phyloP scores from a whole-genome alignment of 2,113 vertebrate genomes.

The Corydoras sp. region DNA sequence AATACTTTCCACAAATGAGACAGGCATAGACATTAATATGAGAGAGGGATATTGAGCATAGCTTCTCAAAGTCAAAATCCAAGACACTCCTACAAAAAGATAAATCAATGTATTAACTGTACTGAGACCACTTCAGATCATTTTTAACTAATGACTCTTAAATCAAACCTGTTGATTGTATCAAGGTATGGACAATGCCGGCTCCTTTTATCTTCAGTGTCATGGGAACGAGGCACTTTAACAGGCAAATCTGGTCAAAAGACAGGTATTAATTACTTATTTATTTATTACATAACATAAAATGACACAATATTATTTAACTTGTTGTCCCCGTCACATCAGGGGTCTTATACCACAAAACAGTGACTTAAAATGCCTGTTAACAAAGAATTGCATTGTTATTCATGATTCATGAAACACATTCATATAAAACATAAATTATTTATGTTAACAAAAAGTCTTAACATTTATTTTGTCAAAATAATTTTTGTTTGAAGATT shows the following conservation, averaged over 20 bases:
- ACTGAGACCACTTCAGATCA: too few relatives aligned
- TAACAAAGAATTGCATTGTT: too few relatives aligned
- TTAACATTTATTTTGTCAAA: too few relatives aligned
- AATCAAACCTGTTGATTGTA: constrained; percentile 83
- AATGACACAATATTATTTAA: neutral
- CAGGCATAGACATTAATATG: constrained; percentile 96
- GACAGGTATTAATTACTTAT: too few relatives aligned
- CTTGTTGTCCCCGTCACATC: too few relatives aligned
- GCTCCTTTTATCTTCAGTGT: constrained; percentile 79
- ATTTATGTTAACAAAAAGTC: too few relatives aligned
- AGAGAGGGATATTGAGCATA: constrained; percentile 91
- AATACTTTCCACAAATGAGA: constrained; percentile 94
- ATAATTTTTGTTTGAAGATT: too few relatives aligned
- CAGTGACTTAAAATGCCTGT: too few relatives aligned
- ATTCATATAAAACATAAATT: too few relatives aligned
- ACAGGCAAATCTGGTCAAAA: constrained; percentile 43
- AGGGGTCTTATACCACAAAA: too few relatives aligned
- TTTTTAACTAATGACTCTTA: constrained; percentile 14
- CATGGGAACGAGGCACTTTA: constrained; percentile 55
- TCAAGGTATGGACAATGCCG: constrained; percentile 92
- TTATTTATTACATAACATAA: too few relatives aligned
- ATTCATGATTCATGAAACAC: too few relatives aligned
- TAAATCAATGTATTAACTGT: neutral
- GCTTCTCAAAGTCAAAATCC: constrained; percentile 96
- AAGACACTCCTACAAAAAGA: constrained; percentile 78